Evolutionary conservation across 2,797 vertebrate genomes (phyloP).

Genomic region (Podarcis lilfordi): DNA sequence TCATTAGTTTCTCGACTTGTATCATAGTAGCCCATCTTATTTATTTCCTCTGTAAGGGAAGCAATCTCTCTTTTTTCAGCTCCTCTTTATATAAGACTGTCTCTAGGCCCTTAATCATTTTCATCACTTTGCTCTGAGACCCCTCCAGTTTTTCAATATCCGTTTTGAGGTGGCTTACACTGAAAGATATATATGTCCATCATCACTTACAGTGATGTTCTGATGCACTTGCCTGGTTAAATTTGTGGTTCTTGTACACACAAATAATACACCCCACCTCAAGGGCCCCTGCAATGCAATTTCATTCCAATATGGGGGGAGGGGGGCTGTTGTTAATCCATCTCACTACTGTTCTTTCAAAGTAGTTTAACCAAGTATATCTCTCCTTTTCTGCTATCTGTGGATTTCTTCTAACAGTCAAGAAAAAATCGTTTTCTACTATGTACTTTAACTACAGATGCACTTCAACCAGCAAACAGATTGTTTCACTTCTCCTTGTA

Average conservation of each 20-base stretch:
- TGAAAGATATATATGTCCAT: background rate
- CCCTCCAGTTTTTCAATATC: constrained; percentile 38
- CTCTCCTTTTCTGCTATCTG: background rate
- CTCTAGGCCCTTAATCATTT: constrained; percentile 29
- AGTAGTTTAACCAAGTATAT: background rate
- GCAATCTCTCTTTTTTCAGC: constrained; percentile 29
- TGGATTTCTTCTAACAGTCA: background rate
- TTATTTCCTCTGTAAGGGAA: constrained; percentile 35
- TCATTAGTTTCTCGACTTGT: constrained; percentile 25
- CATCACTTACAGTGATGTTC: background rate
- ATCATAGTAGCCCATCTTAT: constrained; percentile 36
- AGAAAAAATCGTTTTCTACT: background rate
- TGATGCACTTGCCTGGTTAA: background rate
- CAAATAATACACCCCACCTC: background rate
- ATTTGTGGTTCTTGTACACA: background rate
- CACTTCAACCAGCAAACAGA: background rate
- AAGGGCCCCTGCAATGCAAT: background rate
- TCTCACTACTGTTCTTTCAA: background rate
- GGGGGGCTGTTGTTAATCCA: background rate
- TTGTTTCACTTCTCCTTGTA: background rate
- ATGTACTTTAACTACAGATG: background rate
- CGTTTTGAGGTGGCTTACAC: constrained; percentile 6
- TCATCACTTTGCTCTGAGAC: constrained; percentile 19
- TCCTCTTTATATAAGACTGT: constrained; percentile 19
- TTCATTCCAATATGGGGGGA: background rate